Base-by-base conservation (phyloP, 2,113 vertebrate genomes). In the Aegotheles bennettii region DNA sequence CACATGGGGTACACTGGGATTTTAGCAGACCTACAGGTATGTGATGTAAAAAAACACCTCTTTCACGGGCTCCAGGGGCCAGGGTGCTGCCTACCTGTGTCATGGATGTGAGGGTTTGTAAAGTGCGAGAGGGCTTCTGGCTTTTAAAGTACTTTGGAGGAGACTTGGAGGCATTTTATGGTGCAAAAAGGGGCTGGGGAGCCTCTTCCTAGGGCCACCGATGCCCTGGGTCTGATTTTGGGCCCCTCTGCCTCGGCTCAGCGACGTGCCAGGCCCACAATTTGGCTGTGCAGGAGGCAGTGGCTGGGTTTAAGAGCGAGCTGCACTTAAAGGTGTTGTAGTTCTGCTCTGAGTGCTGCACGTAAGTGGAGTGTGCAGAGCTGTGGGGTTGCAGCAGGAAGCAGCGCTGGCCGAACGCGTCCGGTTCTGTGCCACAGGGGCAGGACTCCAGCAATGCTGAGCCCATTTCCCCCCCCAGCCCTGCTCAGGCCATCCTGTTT, bases 321-420 rank as follows among this genome's bases (percentile, higher is more conserved):
- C 11, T 51, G 43, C 18, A 16, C 23, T 40, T 25, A 9, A 38
- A 53, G 40, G 33, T 23, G 28, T 56, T 16, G 61, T 23, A 42
- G 36, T 56, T 54, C 76, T 1, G 2, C 21, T 3, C 31, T 0
- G 11, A 54, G 21, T 0, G 0, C 4, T 10, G 38, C 28, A 5
- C 4, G 1, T 36, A 47, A 36, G 25, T 31, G 21, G 36, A n/a
- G 23, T 0, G 13, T 10, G 33, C 13, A 8, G 12, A 61, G 67
- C 60, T 1, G 1, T 26, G 5, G 47, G 19, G 31, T 16, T 7
- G 36, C 10, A 8, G 13, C 64, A n/a, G 65, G 84, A 84, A 84
- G 73, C 26, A n/a, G n/a, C 28, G 42, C 65, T 4, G 13, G 60
- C 53, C 7, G 3, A 57, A 38, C 0, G 3, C 2, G 2, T 53